phyloP scores from a whole-genome alignment of 1,140 invertebrate species.

The Lethrus apterus region DNA sequence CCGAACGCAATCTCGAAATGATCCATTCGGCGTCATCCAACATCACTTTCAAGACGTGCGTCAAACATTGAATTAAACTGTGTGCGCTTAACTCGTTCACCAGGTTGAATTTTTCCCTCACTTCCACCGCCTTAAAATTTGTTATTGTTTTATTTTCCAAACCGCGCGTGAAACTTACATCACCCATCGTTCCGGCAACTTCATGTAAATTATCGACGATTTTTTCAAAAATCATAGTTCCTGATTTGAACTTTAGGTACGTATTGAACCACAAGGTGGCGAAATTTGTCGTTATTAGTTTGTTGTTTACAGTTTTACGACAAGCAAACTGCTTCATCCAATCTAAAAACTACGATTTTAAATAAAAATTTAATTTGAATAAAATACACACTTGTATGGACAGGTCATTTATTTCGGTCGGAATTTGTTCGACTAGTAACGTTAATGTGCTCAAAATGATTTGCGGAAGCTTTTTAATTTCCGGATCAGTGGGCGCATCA shows the following conservation, averaged over 20 bases:
- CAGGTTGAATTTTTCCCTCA: conserved; percentile 35
- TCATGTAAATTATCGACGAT: conserved; percentile 38
- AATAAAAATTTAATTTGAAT: conserved; percentile 3
- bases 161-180: conserved; percentile 36
- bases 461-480: conserved; percentile 38
- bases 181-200: conserved; percentile 38
- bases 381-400: conserved; percentile 22
- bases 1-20: conserved; percentile 42
- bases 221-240: conserved; percentile 37
- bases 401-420: conserved; percentile 30
- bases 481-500: conserved; percentile 24
- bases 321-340: conserved; percentile 40
- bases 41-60: conserved; percentile 40
- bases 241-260: conserved; percentile 28
- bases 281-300: conserved; percentile 22
- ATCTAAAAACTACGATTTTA: conserved; percentile 37
- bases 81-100: conserved; percentile 36
- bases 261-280: conserved; percentile 28
- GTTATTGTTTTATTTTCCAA: too few species aligned
- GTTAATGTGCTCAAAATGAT: conserved; percentile 41
- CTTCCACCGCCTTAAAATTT: conserved; percentile 28
- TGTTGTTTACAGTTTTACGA: conserved; percentile 28
- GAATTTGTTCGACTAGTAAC: conserved; percentile 39
- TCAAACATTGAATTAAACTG: conserved; percentile 38
- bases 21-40: conserved; percentile 43